Conservation (phyloP, 2,113 vertebrate species). For the Platysternon megacephalum region DNA sequence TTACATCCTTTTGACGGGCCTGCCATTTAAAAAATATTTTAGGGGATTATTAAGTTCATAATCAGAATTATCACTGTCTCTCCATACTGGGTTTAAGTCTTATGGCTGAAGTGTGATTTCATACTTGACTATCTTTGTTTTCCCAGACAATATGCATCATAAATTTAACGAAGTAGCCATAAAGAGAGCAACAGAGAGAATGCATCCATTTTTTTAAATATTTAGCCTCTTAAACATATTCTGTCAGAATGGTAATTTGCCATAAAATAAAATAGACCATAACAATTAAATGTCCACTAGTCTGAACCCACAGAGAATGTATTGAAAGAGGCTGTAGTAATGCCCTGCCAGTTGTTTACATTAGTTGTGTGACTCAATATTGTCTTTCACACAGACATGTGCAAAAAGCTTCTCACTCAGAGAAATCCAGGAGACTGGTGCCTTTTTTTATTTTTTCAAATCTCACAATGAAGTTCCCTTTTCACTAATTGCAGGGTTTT, state of each 20-base stretch:
- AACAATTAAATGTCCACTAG: not conserved
- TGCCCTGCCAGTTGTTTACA: not conserved
- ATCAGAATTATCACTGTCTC: conserved; percentile 59
- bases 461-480: fast-evolving
- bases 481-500: not conserved
- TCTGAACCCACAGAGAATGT: not conserved
- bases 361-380: not conserved
- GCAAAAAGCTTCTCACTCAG: not conserved
- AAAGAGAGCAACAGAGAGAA: not conserved
- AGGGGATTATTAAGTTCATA: conserved; percentile 61
- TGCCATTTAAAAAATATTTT: conserved; percentile 62
- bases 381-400: not conserved
- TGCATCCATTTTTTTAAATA: not conserved
- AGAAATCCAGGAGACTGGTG: not conserved
- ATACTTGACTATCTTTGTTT: conserved; percentile 57
- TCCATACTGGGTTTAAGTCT: conserved; percentile 35
- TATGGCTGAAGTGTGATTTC: conserved; percentile 51
- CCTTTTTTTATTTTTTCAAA: not conserved
- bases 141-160: conserved; percentile 32
- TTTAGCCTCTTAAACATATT: not conserved
- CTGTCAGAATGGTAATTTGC: not conserved
- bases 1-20: conserved; percentile 61
- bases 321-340: not conserved
- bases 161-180: conserved; percentile 39
- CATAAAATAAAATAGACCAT: not conserved